Base-by-base conservation (phyloP, 2,888 invertebrate genomes). In the Lasioglossum figueresi region DNA sequence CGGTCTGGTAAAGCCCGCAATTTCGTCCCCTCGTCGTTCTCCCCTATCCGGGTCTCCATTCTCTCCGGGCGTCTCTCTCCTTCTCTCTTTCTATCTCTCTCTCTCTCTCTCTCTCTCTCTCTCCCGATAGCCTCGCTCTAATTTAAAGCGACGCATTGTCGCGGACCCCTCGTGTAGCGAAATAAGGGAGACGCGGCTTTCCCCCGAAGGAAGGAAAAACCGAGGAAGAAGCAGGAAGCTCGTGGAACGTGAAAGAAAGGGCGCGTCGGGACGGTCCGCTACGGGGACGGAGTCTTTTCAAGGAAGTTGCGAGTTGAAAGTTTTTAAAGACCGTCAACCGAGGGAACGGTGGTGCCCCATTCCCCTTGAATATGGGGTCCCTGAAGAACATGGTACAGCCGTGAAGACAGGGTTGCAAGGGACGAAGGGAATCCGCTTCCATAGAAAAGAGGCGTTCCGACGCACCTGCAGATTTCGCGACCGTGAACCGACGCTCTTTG, bases 291-390 rank as follows among this genome's bases (percentile, higher is more conserved):
- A 52, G 75, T 85, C 91, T 91, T 93, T 93, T 92, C 92, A 93
- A 88, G 86, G 83, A 92, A 93, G 88, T 92, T 91, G 89, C 86
- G 85, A 88, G 90, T 79, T 90, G 91, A 93, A 93, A 92, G 88
- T 93, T 93, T 93, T 93, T 93, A 93, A 93, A 93, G 93, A 92
- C 91, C 90, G 92, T 92, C 93, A 90, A 88, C 91, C 91, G 82
- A 86, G 91, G 90, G 52, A 52, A 52, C 23, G 52, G 6, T 23
- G 52, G 52, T 52, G 19, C 52, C 52, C 52, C 52, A 52, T 52
- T 23, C 52, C 52, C 23, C 52, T 52, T 8, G 52, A 52, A 23
- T 52, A 52, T 23, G 52, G 40, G 8, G 48, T 59, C 72, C 77
- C 80, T 19, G 59, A 68, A 71, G 83, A 68, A 74, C 68, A 74